phyloP scores from a whole-genome alignment of 2,113 vertebrate genomes.

The Dasypus novemcinctus region DNA sequence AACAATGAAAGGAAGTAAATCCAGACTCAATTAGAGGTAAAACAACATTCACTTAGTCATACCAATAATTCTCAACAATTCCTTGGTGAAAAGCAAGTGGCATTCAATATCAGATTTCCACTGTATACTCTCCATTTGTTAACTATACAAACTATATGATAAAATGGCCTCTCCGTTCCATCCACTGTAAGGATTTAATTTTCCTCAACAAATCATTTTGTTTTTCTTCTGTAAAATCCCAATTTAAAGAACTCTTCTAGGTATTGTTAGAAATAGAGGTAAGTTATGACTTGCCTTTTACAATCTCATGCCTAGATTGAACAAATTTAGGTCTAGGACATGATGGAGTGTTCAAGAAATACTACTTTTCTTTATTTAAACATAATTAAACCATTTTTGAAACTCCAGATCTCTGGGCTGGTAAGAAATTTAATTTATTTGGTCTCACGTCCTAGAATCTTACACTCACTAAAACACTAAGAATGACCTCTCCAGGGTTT shows the following conservation, averaged over 20 bases:
- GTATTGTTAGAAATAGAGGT: not conserved
- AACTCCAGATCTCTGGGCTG: not conserved
- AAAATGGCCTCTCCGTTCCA: not conserved
- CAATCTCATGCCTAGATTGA: not conserved
- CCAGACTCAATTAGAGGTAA: not conserved
- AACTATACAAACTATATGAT: not conserved
- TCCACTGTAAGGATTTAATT: not conserved
- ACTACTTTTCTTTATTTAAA: constrained; percentile 3
- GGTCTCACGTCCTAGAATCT: not conserved
- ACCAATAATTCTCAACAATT: not conserved
- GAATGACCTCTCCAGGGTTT: not conserved
- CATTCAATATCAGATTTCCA: not conserved
- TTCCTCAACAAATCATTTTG: not conserved
- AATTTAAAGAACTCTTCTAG: not conserved
- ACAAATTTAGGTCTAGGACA: not conserved
- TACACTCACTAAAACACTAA: not conserved
- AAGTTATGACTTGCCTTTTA: not conserved
- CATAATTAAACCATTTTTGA: constrained; percentile 1
- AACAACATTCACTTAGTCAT: not conserved
- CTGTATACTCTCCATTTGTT: not conserved
- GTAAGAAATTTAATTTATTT: not conserved
- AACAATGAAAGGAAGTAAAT: not conserved
- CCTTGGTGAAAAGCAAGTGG: not conserved
- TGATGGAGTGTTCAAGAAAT: not conserved
- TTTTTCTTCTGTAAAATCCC: not conserved